These are phyloP conservation scores for Mythimna vitellina DNA, from an alignment of 2,888 invertebrate genomes.

Conservation along the genomic window DNA sequence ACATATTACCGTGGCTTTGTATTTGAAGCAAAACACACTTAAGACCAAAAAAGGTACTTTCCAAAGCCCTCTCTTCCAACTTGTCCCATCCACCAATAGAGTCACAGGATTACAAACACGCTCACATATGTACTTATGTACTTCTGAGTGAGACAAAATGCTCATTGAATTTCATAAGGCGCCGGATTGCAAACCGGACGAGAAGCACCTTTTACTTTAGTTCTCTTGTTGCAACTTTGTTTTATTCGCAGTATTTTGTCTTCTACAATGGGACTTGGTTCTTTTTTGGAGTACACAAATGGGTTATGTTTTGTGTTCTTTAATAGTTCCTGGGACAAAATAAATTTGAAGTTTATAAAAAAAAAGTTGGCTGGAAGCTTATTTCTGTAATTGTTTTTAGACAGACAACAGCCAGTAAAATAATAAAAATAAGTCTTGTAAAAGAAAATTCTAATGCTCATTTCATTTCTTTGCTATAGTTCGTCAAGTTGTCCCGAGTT, in stretches of 20 bases:
- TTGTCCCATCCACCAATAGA: constrained; percentile 48
- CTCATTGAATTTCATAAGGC: constrained; percentile 86
- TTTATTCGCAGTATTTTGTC: constrained; percentile 35
- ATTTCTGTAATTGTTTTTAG: neutral
- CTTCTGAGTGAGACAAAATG: constrained; percentile 77
- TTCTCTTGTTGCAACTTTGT: constrained; percentile 53
- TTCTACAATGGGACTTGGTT: constrained; percentile 18
- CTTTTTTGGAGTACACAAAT: constrained; percentile 20
- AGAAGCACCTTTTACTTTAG: constrained; percentile 51
- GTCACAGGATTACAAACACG: constrained; percentile 62
- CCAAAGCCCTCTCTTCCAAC: constrained; percentile 9
- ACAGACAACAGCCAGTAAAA: neutral
- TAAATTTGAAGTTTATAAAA: too few species aligned
- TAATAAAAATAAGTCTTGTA: neutral
- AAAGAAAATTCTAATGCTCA: neutral
- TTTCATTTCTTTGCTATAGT: neutral
- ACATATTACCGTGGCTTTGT: neutral
- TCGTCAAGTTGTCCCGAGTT: neutral
- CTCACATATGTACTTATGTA: constrained; percentile 71
- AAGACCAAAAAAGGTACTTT: neutral
- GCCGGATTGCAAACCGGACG: constrained; percentile 66
- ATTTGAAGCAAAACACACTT: neutral
- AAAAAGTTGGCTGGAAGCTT: neutral
- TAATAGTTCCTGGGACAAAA: constrained; percentile 3
- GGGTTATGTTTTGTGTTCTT: constrained; percentile 2